These are phyloP conservation scores for Hoplodrina ambigua DNA, from an alignment of 2,888 invertebrate genomes.

Conservation along the genomic window DNA sequence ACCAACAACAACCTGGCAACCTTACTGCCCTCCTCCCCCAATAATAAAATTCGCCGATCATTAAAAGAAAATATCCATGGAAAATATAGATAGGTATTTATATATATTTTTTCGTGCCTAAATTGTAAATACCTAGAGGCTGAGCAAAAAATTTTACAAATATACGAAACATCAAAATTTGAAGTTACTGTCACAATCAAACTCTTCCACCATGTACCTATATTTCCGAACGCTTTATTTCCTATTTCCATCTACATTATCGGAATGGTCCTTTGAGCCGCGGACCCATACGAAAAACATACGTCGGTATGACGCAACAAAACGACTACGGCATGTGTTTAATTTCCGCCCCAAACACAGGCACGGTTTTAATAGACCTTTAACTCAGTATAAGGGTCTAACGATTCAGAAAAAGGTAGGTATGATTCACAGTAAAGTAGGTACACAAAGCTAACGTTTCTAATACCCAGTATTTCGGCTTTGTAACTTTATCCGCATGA, in stretches of 20 bases:
- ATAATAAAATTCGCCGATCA: too few species aligned
- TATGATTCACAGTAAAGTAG: neutral
- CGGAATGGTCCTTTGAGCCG: neutral
- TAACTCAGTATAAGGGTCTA: neutral
- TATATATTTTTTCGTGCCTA: too few species aligned
- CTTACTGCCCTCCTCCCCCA: too few species aligned
- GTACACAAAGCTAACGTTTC: neutral
- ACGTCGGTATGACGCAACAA: neutral
- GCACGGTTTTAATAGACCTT: neutral
- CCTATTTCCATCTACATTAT: neutral
- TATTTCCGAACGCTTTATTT: neutral
- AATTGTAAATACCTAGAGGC: too few species aligned
- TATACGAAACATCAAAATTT: too few species aligned
- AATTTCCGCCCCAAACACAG: slow-evolving; percentile 28
- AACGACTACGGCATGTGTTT: slow-evolving; percentile 15
- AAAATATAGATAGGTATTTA: too few species aligned
- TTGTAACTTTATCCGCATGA: slow-evolving; percentile 2
- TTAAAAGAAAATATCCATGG: too few species aligned
- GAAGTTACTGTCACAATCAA: too few species aligned
- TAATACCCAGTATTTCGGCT: neutral
- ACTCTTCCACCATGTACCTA: too few species aligned
- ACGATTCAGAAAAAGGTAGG: slow-evolving; percentile 14
- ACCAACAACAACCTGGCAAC: too few species aligned
- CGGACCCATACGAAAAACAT: neutral
- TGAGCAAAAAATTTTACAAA: too few species aligned